Percentiles rank a stretch among this genome's conserved stretches.
These are phyloP conservation scores for Riparia riparia DNA, from an alignment of 2,113 vertebrate genomes.

Conservation along the genomic window DNA sequence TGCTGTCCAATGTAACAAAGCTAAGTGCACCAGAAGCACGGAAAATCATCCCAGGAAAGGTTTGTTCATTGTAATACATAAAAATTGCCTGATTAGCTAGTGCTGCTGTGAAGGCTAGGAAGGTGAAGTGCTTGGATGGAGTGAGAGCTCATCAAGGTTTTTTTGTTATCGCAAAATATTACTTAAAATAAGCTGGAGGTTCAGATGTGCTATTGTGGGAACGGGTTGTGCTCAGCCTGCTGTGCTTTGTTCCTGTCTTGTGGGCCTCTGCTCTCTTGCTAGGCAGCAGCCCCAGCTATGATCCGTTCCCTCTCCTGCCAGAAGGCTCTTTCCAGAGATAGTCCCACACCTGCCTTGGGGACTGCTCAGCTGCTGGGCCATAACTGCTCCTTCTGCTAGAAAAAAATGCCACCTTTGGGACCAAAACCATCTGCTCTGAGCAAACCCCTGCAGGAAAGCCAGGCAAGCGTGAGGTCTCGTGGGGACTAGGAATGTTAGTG, in stretches of 20 bases:
- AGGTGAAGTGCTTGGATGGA: background rate
- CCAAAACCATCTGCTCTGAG: conserved; percentile 62
- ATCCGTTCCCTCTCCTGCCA: background rate
- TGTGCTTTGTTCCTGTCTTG: background rate
- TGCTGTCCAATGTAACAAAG: background rate
- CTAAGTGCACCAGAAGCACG: background rate
- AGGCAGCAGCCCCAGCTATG: background rate
- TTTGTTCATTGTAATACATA: background rate
- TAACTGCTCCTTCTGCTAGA: conserved; percentile 3
- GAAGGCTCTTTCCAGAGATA: background rate
- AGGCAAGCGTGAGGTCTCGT: background rate
- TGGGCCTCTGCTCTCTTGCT: background rate
- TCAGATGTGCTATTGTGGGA: background rate
- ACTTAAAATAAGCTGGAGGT: background rate
- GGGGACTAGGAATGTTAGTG: background rate
- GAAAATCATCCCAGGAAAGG: background rate
- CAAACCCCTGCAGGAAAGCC: conserved; percentile 42
- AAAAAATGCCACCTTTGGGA: background rate
- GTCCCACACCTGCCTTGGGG: conserved; percentile 49
- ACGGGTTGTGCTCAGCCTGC: background rate
- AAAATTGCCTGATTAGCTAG: conserved; percentile 25
- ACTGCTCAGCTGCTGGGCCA: conserved; percentile 11
- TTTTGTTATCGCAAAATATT: background rate
- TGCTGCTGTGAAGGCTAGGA: background rate
- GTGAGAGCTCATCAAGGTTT: background rate